These are phyloP conservation scores for Druceiella hillmani DNA, from an alignment of 2,888 invertebrate species.

Conservation along the genomic window DNA sequence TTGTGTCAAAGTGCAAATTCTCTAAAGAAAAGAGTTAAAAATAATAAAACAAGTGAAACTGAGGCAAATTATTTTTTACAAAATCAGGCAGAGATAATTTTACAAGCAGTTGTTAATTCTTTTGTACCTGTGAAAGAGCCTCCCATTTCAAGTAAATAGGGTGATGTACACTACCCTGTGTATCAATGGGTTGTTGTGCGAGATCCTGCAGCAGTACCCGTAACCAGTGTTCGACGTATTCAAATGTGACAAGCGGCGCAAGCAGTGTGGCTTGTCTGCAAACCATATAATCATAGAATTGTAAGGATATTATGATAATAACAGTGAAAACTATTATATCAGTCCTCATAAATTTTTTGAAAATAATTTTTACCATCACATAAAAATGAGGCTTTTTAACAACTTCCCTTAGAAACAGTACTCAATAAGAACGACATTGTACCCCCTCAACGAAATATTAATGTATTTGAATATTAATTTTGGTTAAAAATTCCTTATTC, in stretches of 20 bases:
- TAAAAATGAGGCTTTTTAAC: background rate
- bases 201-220: slow-evolving; percentile 66
- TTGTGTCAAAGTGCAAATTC: no score
- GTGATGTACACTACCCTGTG: no score
- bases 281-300: slow-evolving; percentile 10
- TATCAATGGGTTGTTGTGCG: slow-evolving; percentile 39
- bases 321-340: background rate
- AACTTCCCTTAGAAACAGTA: no score
- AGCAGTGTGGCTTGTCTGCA: slow-evolving; percentile 71
- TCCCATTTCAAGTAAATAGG: slow-evolving; percentile 81
- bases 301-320: slow-evolving; percentile 7
- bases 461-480: no score
- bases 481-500: no score
- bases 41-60: no score
- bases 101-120: no score
- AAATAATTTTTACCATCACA: background rate
- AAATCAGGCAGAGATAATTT: slow-evolving; percentile 22
- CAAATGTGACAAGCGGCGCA: slow-evolving; percentile 76
- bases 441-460: no score
- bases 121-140: slow-evolving; percentile 59
- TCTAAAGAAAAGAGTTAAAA: no score
- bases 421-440: no score
- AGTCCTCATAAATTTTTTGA: background rate
- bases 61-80: background rate
- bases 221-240: slow-evolving; percentile 79